Conservation (phyloP, 1,140 invertebrate genomes). For the Drosophila lacteicornis region DNA sequence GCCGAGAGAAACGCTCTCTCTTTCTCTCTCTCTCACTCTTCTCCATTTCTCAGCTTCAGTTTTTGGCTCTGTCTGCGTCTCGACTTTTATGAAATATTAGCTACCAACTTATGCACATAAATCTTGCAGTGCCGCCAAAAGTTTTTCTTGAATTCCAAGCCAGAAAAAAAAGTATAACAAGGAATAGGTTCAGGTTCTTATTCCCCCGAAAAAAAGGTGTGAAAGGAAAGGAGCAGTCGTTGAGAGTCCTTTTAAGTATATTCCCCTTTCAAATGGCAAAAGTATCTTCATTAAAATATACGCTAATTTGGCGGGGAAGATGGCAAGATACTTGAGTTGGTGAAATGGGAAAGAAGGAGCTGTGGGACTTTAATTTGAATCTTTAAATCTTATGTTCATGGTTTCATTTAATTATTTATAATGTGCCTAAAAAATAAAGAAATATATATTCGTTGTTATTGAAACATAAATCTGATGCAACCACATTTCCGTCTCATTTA, state of each 20-base stretch:
- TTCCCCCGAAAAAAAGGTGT: slow-evolving; percentile 27
- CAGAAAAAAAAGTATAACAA: slow-evolving; percentile 7
- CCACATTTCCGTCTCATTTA: slow-evolving; percentile 19
- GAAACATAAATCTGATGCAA: background rate
- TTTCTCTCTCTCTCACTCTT: slow-evolving; percentile 6
- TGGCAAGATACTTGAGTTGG: background rate
- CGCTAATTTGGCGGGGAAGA: slow-evolving; percentile 24
- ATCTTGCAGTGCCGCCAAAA: slow-evolving; percentile 53
- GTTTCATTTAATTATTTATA: background rate
- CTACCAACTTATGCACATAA: slow-evolving; percentile 62
- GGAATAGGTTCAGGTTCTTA: slow-evolving; percentile 11
- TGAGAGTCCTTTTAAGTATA: slow-evolving; percentile 42
- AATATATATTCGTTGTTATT: background rate
- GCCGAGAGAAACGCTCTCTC: slow-evolving; percentile 32
- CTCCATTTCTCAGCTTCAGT: slow-evolving; percentile 26
- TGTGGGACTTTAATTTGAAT: background rate
- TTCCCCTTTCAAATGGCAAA: slow-evolving; percentile 24
- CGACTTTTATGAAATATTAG: slow-evolving; percentile 65
- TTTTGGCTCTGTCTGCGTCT: slow-evolving; percentile 51
- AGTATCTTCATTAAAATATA: slow-evolving; percentile 50
- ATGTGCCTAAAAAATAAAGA: too few species aligned
- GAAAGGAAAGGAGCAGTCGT: slow-evolving; percentile 27
- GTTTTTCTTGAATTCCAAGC: slow-evolving; percentile 34
- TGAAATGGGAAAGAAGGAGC: background rate
- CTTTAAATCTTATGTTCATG: too few species aligned